Evolutionary conservation across 2,797 vertebrate genomes (phyloP).

Genomic region (Megaceryle alcyon): DNA sequence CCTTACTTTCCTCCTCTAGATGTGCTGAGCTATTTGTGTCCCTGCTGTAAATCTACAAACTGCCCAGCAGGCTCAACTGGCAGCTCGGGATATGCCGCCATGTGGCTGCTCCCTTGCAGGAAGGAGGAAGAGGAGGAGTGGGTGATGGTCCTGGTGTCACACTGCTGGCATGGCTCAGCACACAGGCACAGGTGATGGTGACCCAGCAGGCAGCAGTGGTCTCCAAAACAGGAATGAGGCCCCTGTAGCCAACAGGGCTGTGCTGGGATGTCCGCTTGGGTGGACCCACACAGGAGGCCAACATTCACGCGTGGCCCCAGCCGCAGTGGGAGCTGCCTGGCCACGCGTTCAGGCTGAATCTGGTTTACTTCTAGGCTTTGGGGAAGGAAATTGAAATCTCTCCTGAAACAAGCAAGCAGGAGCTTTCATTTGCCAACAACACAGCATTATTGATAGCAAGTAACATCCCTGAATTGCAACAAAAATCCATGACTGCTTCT

Average conservation of each 20-base stretch:
- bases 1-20: background rate
- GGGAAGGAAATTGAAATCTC: background rate
- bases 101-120: background rate
- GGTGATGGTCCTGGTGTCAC: background rate
- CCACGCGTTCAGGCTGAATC: background rate
- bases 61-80: accelerated
- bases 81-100: accelerated
- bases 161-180: background rate
- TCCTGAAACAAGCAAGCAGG: accelerated
- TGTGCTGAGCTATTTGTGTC: background rate
- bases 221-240: background rate
- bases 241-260: background rate
- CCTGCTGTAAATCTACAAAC: background rate
- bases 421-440: background rate
- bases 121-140: background rate
- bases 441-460: background rate
- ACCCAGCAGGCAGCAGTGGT: background rate
- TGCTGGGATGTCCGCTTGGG: background rate
- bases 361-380: background rate
- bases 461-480: background rate
- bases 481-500: background rate
- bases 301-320: accelerated
- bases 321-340: background rate
- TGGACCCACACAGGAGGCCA: background rate
- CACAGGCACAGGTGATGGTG: background rate